These are phyloP conservation scores for Andrena trimmerana DNA, from an alignment of 2,888 invertebrate genomes.

Conservation along the genomic window DNA sequence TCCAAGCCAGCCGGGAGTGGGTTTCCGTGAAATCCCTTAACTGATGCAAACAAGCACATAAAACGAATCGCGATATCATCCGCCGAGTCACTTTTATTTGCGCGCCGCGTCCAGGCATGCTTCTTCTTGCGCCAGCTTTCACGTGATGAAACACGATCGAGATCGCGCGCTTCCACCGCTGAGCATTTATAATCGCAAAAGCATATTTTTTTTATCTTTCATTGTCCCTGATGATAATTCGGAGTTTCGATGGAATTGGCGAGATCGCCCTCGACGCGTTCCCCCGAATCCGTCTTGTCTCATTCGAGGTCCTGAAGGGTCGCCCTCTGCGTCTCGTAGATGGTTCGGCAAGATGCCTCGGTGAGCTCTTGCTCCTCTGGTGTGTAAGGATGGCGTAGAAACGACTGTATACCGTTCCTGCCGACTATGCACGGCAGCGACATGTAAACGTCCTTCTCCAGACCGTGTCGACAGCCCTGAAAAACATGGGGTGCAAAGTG, in stretches of 20 bases:
- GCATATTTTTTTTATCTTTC: background rate
- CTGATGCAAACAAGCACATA: slow-evolving; percentile 50
- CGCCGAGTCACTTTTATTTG: slow-evolving; percentile 36
- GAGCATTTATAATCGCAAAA: slow-evolving; percentile 1
- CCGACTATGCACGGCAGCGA: slow-evolving; percentile 87
- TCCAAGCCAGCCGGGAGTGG: background rate
- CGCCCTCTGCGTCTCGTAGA: slow-evolving; percentile 78
- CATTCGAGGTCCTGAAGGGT: slow-evolving; percentile 75
- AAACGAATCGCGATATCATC: slow-evolving; percentile 51
- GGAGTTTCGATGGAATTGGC: background rate
- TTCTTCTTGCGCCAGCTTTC: slow-evolving; percentile 21
- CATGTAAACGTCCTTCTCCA: slow-evolving; percentile 87
- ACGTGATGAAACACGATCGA: slow-evolving; percentile 31
- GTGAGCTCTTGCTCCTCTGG: slow-evolving; percentile 78
- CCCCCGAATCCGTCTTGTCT: background rate
- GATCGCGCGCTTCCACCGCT: background rate
- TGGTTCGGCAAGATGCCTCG: slow-evolving; percentile 76
- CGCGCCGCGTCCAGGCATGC: slow-evolving; percentile 1
- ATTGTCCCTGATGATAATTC: background rate
- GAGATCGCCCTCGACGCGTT: background rate
- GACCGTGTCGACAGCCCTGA: slow-evolving; percentile 85
- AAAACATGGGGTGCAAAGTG: slow-evolving; percentile 7
- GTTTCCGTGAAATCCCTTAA: slow-evolving; percentile 40
- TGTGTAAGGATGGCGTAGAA: slow-evolving; percentile 78
- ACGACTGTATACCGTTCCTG: slow-evolving; percentile 80